phyloP scores from a whole-genome alignment of 2,113 vertebrate genomes.

The Sarotherodon lohbergeri region DNA sequence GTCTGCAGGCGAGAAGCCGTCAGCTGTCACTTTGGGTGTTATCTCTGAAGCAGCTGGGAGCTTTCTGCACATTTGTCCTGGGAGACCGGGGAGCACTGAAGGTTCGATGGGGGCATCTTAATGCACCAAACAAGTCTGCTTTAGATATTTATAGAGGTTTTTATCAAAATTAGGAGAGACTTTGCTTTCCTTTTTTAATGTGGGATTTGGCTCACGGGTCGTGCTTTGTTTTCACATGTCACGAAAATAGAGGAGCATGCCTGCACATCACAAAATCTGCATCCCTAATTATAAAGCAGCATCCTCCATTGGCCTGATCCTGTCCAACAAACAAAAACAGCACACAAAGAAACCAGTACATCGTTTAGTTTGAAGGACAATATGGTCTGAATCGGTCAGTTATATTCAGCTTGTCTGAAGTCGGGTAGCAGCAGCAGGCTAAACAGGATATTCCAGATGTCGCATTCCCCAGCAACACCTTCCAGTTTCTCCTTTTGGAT shows the following conservation, averaged over 20 bases:
- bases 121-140: neutral
- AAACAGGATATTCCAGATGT: neutral
- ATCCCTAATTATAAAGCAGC: neutral
- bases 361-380: neutral
- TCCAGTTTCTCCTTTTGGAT: neutral
- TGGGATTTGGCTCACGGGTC: neutral
- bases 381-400: neutral
- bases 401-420: neutral
- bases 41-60: neutral
- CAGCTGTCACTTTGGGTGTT: neutral
- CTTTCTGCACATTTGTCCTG: neutral
- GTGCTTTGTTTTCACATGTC: neutral
- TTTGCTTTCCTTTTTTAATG: neutral
- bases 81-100: neutral
- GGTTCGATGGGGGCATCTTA: neutral
- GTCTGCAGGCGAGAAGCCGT: neutral
- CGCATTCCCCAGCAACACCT: neutral
- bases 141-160: neutral
- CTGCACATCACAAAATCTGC: neutral
- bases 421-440: neutral
- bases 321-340: neutral
- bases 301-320: neutral
- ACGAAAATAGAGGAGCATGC: neutral
- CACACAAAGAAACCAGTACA: neutral
- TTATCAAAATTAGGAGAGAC: neutral